phyloP scores from a whole-genome alignment of 1,140 invertebrate genomes.

The Hesperophylax magnus region DNA sequence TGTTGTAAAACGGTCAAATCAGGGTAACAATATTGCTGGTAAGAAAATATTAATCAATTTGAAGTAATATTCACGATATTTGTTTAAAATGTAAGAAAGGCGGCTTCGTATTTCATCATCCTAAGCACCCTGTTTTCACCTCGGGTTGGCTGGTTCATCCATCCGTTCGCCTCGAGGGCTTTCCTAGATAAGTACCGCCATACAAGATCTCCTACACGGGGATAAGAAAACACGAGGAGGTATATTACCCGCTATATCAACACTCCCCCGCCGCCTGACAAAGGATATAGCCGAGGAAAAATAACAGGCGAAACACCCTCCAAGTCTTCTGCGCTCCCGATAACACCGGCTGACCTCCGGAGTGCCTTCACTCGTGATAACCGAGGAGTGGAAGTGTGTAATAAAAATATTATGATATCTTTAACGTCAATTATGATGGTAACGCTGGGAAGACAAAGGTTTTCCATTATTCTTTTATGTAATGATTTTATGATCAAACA shows the following conservation, averaged over 20 bases:
- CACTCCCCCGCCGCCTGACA: conserved; percentile 45
- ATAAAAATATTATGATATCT: conserved; percentile 11
- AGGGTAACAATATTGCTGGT: no score
- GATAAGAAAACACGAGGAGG: conserved; percentile 56
- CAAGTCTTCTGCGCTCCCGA: conserved; percentile 40
- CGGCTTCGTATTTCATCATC: not conserved
- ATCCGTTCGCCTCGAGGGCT: conserved; percentile 44
- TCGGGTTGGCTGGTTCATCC: conserved; percentile 27
- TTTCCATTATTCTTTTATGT: no score
- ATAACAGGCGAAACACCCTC: conserved; percentile 40
- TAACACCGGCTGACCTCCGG: conserved; percentile 40
- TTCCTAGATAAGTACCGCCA: conserved; percentile 48
- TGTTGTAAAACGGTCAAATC: no score
- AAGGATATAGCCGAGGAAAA: conserved; percentile 39
- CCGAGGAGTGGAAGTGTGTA: conserved; percentile 1
- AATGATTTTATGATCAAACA: no score
- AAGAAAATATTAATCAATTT: not conserved
- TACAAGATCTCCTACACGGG: conserved; percentile 48
- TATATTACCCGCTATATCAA: conserved; percentile 53
- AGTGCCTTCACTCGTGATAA: conserved; percentile 27
- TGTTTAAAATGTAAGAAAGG: no score
- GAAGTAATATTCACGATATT: not conserved
- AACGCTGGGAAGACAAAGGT: no score
- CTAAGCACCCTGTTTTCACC: conserved; percentile 9
- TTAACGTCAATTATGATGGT: no score